These are phyloP conservation scores for Pangasianodon gigas DNA, from an alignment of 2,113 vertebrate genomes.

Conservation along the genomic window DNA sequence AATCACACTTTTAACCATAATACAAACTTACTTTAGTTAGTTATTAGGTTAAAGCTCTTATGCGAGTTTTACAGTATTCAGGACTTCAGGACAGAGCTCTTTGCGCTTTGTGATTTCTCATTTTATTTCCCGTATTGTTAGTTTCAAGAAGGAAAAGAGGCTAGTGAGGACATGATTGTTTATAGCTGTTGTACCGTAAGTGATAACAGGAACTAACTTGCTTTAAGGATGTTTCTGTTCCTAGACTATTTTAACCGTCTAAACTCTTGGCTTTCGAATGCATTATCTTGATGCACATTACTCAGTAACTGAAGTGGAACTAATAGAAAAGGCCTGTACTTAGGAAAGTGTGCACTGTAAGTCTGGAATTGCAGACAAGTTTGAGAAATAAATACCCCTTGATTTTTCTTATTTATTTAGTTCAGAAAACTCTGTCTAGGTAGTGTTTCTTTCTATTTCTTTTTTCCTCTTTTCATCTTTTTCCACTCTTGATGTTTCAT, in stretches of 20 bases:
- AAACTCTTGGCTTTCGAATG: not conserved
- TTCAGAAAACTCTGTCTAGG: not conserved
- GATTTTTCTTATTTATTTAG: too few species aligned
- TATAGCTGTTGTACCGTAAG: not conserved
- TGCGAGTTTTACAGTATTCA: not conserved
- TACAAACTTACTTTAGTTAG: too few species aligned
- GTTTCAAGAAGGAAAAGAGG: not conserved
- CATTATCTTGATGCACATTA: not conserved
- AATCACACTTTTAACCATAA: not conserved
- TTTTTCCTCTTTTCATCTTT: not conserved
- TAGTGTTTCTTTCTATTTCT: not conserved
- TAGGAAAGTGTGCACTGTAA: not conserved
- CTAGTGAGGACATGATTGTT: not conserved
- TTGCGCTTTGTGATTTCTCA: not conserved
- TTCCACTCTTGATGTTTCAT: not conserved
- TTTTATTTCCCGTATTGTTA: not conserved
- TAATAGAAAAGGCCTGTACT: not conserved
- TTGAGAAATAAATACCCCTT: not conserved
- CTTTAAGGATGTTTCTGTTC: not conserved
- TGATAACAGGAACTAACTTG: not conserved
- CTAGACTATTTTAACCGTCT: not conserved
- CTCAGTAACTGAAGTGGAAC: not conserved
- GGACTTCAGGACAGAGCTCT: not conserved
- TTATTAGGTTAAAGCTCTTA: not conserved
- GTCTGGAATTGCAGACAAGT: not conserved